These are phyloP conservation scores for Calameuta filiformis DNA, from an alignment of 2,888 invertebrate species.

Conservation along the genomic window DNA sequence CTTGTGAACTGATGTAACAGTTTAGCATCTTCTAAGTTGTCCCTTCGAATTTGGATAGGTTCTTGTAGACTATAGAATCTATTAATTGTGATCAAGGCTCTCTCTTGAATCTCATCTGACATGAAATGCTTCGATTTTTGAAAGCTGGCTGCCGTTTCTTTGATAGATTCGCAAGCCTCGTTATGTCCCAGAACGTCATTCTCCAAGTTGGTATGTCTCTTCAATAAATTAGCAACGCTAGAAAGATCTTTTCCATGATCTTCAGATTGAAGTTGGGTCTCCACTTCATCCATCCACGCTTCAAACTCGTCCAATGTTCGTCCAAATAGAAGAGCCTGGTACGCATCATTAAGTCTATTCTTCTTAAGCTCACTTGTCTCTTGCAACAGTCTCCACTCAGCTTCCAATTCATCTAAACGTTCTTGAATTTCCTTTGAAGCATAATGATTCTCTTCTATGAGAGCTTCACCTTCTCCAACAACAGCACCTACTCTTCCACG, in stretches of 20 bases:
- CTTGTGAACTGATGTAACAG: constrained; percentile 89
- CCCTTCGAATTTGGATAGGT: constrained; percentile 90
- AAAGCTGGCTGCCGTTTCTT: constrained; percentile 83
- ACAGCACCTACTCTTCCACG: constrained; percentile 87
- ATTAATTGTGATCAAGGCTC: constrained; percentile 76
- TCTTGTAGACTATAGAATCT: constrained; percentile 86
- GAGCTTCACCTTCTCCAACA: constrained; percentile 73
- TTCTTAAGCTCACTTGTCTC: constrained; percentile 86
- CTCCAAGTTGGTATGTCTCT: constrained; percentile 85
- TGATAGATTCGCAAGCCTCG: constrained; percentile 83
- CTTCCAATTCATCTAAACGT: constrained; percentile 85
- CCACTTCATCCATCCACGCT: constrained; percentile 91
- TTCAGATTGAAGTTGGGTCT: constrained; percentile 78
- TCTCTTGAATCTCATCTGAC: constrained; percentile 84
- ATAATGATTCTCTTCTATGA: constrained; percentile 83
- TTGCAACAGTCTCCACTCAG: constrained; percentile 88
- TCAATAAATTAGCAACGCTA: constrained; percentile 84
- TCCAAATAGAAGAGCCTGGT: constrained; percentile 89
- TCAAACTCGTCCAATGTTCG: constrained; percentile 93
- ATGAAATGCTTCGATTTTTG: constrained; percentile 87
- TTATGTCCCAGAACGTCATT: constrained; percentile 86
- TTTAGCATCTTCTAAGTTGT: constrained; percentile 91
- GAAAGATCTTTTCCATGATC: constrained; percentile 90
- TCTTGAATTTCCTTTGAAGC: constrained; percentile 86
- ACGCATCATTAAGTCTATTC: constrained; percentile 87